A percentile compares a stretch with the other conserved stretches of the same genome.
Evolutionary conservation across 2,888 invertebrate genomes (phyloP).

Genomic region (Onthophagus sagittarius): DNA sequence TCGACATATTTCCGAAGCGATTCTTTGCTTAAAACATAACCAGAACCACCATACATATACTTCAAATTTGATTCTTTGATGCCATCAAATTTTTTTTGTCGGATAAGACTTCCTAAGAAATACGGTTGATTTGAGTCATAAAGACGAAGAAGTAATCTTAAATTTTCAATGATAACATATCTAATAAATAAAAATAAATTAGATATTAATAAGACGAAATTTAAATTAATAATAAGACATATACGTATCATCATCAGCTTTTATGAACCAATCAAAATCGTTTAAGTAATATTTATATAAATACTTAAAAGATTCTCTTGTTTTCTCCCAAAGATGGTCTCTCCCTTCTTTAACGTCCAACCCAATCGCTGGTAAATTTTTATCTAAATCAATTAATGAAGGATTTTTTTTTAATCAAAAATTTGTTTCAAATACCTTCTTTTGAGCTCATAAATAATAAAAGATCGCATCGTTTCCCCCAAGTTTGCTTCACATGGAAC

Average conservation of each 20-base stretch:
- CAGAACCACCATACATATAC: neutral
- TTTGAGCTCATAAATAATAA: neutral
- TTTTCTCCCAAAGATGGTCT: neutral
- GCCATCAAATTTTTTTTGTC: neutral
- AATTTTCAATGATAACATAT: conserved; percentile 4
- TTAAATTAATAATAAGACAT: too few relatives aligned
- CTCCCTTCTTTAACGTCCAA: neutral
- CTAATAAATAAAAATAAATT: neutral
- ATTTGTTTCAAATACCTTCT: neutral
- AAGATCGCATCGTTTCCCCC: neutral
- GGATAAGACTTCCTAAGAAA: neutral
- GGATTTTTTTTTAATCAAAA: neutral
- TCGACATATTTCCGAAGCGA: neutral
- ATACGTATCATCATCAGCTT: neutral
- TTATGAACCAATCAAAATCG: neutral
- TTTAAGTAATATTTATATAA: neutral
- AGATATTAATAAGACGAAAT: too few relatives aligned
- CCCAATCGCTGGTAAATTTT: neutral
- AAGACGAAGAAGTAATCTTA: neutral
- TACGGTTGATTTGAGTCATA: neutral
- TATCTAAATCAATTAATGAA: neutral
- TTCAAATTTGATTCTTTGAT: neutral
- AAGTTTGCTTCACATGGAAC: neutral
- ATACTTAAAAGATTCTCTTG: neutral
- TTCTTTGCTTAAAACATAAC: conserved; percentile 2